Conservation (phyloP, 2,797 vertebrate species). For the Alauda arvensis region DNA sequence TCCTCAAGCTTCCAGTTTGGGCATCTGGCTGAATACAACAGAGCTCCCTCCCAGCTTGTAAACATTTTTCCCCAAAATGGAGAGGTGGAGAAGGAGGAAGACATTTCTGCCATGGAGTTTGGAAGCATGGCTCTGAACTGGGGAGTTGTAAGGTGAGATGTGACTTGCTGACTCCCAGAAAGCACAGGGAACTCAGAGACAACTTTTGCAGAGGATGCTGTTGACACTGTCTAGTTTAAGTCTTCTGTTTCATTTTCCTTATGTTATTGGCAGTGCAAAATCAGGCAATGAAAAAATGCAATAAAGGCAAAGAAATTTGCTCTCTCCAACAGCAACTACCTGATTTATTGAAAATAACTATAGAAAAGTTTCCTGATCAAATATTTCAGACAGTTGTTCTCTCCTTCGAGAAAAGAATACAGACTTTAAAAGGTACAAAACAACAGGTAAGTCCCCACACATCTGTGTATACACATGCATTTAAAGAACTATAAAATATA, state of each 20-base stretch:
- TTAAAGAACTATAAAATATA: neutral
- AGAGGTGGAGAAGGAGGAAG: neutral
- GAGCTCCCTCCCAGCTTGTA: neutral
- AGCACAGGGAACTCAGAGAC: neutral
- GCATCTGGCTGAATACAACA: neutral
- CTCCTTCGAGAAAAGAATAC: neutral
- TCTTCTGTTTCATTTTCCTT: neutral
- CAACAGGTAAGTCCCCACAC: neutral
- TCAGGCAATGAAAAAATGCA: neutral
- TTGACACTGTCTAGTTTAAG: neutral
- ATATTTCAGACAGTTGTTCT: neutral
- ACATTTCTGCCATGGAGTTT: neutral
- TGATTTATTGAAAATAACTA: neutral
- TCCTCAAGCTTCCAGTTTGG: neutral
- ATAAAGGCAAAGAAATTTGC: neutral
- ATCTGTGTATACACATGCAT: neutral
- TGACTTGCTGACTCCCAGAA: neutral
- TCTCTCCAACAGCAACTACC: neutral
- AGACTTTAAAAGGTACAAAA: neutral
- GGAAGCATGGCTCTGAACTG: neutral
- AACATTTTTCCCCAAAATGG: neutral
- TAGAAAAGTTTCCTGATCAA: neutral
- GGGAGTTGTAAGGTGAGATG: neutral
- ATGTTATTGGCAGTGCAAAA: neutral
- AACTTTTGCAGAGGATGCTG: neutral